Percentiles rank a stretch among this genome's conserved stretches.
Conservation (phyloP, 2,888 invertebrate species). For the Abrostola tripartita region DNA sequence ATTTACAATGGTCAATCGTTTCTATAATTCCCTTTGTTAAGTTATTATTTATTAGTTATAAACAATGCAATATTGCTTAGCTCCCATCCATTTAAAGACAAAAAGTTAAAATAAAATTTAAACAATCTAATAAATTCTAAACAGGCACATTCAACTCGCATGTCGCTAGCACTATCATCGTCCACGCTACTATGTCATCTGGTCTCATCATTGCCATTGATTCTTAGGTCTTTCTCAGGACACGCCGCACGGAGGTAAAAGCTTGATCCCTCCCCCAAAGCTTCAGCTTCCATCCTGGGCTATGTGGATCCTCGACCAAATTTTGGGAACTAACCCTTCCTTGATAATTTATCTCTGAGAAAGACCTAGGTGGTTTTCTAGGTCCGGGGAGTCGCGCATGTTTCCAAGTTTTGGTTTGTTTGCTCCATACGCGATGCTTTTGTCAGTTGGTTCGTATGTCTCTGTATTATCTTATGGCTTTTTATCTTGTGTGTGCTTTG, state of each 20-base stretch:
- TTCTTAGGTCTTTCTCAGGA: constrained; percentile 89
- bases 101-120: constrained; percentile 29
- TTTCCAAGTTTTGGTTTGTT: constrained; percentile 87
- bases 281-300: constrained; percentile 83
- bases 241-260: constrained; percentile 84
- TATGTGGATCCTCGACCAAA: constrained; percentile 83
- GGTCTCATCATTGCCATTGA: constrained; percentile 85
- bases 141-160: constrained; percentile 77
- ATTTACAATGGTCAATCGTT: no score
- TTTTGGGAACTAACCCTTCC: constrained; percentile 76
- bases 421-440: constrained; percentile 81
- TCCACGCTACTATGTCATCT: constrained; percentile 74
- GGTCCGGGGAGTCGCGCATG: constrained; percentile 86
- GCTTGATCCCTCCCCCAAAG: constrained; percentile 79
- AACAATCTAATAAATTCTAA: constrained; percentile 49
- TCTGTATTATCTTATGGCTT: constrained; percentile 61
- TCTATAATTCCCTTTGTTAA: not conserved
- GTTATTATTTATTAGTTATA: not conserved
- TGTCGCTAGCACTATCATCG: constrained; percentile 79
- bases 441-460: constrained; percentile 72
- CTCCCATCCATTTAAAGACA: constrained; percentile 39
- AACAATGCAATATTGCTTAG: constrained; percentile 36
- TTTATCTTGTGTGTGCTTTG: constrained; percentile 31
- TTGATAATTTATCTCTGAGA: constrained; percentile 78
- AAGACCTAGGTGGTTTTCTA: constrained; percentile 86